phyloP scores from a whole-genome alignment of 2,113 vertebrate genomes.

The Reinhardtius hippoglossoides region DNA sequence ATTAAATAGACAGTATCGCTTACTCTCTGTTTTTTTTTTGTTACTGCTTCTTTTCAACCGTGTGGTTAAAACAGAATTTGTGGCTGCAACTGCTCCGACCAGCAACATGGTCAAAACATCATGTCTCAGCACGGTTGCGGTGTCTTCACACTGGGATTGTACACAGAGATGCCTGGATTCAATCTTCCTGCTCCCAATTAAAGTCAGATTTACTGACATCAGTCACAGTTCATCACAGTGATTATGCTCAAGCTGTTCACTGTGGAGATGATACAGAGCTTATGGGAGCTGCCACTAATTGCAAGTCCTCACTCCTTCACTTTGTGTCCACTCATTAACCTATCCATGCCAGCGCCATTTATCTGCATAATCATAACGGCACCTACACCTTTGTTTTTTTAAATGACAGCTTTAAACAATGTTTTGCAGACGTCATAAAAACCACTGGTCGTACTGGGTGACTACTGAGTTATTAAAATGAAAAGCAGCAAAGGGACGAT shows the following conservation, averaged over 20 bases:
- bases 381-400: not conserved
- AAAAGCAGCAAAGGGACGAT: no score
- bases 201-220: conserved; percentile 75
- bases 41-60: not conserved
- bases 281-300: conserved; percentile 61
- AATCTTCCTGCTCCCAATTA: conserved; percentile 74
- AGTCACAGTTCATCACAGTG: conserved; percentile 74
- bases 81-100: conserved; percentile 39
- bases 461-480: no score
- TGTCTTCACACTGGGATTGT: conserved; percentile 29
- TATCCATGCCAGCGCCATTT: not conserved
- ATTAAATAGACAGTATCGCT: conserved; percentile 69
- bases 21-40: conserved; percentile 21
- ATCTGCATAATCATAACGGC: not conserved
- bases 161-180: conserved; percentile 54
- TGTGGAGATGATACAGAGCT: conserved; percentile 67
- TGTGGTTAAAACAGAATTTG: conserved; percentile 39
- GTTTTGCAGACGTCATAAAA: no score
- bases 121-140: conserved; percentile 13
- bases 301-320: conserved; percentile 52
- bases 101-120: conserved; percentile 21
- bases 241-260: conserved; percentile 75
- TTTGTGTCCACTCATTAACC: conserved; percentile 41
- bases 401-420: not conserved
- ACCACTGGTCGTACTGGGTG: no score